A percentile compares a stretch with the other conserved stretches of the same genome.
These are phyloP conservation scores for Dufourea novaeangliae DNA, from an alignment of 1,140 invertebrate genomes.

Conservation along the genomic window DNA sequence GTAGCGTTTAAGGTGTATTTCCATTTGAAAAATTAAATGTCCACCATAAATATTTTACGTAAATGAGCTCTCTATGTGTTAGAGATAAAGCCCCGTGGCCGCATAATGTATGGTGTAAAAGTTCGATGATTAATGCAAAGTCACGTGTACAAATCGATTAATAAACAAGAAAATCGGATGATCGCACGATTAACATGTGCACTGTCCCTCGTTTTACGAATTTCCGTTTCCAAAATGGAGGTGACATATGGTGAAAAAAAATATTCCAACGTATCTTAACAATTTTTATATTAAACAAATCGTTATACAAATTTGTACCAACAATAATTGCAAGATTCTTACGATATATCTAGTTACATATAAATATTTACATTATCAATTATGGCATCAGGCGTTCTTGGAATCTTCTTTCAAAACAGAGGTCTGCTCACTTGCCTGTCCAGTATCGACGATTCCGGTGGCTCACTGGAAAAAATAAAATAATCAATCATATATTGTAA, in stretches of 20 bases:
- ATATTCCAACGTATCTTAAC: neutral
- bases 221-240: neutral
- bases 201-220: neutral
- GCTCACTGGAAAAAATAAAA: constrained; percentile 4
- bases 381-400: neutral
- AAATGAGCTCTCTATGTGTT: constrained; percentile 17
- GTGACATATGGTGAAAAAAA: neutral
- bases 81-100: neutral
- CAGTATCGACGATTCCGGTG: neutral
- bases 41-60: constrained; percentile 11
- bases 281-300: constrained; percentile 6
- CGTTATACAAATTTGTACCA: neutral
- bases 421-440: neutral
- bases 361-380: constrained; percentile 17
- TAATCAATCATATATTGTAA: neutral
- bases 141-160: constrained; percentile 12
- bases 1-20: constrained; percentile 17
- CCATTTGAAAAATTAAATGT: neutral
- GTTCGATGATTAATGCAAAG: constrained; percentile 20
- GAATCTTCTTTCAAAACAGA: neutral
- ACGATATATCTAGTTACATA: neutral
- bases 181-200: neutral
- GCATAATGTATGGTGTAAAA: constrained; percentile 21
- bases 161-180: neutral
- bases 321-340: neutral